Evolutionary conservation across 1,140 invertebrate species (phyloP), one percentile per base, ranked within the genome.

Genomic region (Calycopis cecrops): DNA sequence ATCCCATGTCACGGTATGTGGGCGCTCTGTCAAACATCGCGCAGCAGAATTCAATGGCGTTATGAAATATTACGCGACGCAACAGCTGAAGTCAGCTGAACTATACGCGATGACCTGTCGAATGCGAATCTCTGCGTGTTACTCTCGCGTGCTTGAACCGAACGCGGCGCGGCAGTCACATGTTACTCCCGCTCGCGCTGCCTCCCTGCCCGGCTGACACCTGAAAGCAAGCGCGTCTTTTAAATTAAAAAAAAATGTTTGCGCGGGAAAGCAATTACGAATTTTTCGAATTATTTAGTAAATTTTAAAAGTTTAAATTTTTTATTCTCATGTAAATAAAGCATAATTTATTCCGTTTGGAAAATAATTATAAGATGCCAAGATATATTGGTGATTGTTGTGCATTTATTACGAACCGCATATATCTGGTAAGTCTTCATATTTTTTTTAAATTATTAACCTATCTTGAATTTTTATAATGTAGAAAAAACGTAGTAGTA

Each of bases 401-500:
- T 60, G 67, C 66, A 54, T 65, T 70, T 66, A 50, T 79, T 34
- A 78, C 67, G 51, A 66, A 66, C 53, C 76, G 73, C 11, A 52
- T 75, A 52, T 74, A 75, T 74, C 69, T 80, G 74, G 79, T 83
- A 61, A 80, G 79, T 74, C 47, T 52, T 48, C 52, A 48, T 21
- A 51, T 47, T 47, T 48, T 49, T 28, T 28, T 28, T 28, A 6
- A 28, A 28, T 28, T 3, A 28, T 3, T 28, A 28, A 28, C 2
- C 6, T 28, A 28, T 28, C 2, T 6, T 28, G 6, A 28, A 28
- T 28, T 2, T 28, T 28, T 28, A n/a, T n/a, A n/a, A n/a, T n/a
- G n/a, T n/a, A n/a, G n/a, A n/a, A n/a, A n/a, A n/a, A n/a, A n/a
- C n/a, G n/a, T n/a, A n/a, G n/a, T n/a, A n/a, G n/a, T n/a, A n/a